Evolutionary conservation across 2,797 vertebrate species (phyloP).

Genomic region (Anas bernieri): DNA sequence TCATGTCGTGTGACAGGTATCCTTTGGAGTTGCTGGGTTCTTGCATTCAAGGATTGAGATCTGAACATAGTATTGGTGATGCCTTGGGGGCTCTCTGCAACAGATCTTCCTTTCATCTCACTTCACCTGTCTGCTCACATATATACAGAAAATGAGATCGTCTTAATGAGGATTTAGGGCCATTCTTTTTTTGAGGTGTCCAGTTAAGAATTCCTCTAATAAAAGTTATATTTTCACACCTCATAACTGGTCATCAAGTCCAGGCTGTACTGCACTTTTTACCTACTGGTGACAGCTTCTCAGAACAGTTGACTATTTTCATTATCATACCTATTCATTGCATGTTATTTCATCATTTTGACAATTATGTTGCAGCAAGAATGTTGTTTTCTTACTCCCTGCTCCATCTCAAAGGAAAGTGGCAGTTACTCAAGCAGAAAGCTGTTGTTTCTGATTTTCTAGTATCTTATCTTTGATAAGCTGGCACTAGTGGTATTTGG

Average conservation of each 20-base stretch:
- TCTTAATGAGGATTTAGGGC: not conserved
- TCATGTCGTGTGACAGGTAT: not conserved
- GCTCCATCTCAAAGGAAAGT: not conserved
- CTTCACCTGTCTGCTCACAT: not conserved
- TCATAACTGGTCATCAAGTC: not conserved
- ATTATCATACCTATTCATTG: not conserved
- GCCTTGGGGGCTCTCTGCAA: rapidly evolving
- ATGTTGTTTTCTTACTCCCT: not conserved
- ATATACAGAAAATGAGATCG: not conserved
- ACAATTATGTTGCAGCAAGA: not conserved
- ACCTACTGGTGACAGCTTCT: not conserved
- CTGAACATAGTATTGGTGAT: not conserved
- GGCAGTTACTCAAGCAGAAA: not conserved
- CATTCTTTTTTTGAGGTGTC: not conserved
- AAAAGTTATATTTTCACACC: not conserved
- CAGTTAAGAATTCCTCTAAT: not conserved
- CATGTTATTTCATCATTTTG: not conserved
- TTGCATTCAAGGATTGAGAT: not conserved
- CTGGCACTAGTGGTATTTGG: not conserved
- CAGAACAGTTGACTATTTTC: not conserved
- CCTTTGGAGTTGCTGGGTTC: not conserved
- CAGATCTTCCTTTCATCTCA: not conserved
- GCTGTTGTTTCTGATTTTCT: not conserved
- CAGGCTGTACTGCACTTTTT: not conserved
- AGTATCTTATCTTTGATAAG: not conserved